These are phyloP conservation scores for Natator depressus DNA, from an alignment of 2,113 vertebrate species.

Conservation along the genomic window DNA sequence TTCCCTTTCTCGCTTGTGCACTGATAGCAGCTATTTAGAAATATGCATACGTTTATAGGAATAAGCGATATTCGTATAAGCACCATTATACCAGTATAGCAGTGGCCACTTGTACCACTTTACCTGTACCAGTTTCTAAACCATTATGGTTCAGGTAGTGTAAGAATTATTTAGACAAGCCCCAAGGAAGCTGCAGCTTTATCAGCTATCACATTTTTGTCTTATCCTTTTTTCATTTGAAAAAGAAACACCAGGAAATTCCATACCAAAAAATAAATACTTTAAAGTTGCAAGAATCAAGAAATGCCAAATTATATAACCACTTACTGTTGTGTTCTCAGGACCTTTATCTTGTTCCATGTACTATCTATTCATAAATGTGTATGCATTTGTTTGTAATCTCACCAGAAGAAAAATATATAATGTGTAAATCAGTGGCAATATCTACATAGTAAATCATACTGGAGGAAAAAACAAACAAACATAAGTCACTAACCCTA, in stretches of 20 bases:
- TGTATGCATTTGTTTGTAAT: background rate
- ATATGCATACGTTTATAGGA: background rate
- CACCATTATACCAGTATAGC: background rate
- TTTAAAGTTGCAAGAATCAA: background rate
- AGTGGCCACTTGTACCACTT: background rate
- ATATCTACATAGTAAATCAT: background rate
- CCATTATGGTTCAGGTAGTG: background rate
- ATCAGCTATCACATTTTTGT: background rate
- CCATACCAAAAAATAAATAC: background rate
- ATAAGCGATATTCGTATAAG: background rate
- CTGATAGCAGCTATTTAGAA: background rate
- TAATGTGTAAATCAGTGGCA: accelerated
- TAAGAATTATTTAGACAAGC: background rate
- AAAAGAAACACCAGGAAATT: background rate
- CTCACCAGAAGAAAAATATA: background rate
- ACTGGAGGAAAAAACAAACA: accelerated
- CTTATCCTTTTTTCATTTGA: background rate
- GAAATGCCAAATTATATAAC: background rate
- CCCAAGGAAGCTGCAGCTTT: background rate
- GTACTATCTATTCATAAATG: background rate
- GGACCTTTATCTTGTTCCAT: background rate
- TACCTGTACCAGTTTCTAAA: background rate
- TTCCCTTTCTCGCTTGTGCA: background rate
- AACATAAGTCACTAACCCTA: accelerated
- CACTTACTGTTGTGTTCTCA: background rate